Conservation (phyloP, 2,888 invertebrate species). For the Lysandra coridon region DNA sequence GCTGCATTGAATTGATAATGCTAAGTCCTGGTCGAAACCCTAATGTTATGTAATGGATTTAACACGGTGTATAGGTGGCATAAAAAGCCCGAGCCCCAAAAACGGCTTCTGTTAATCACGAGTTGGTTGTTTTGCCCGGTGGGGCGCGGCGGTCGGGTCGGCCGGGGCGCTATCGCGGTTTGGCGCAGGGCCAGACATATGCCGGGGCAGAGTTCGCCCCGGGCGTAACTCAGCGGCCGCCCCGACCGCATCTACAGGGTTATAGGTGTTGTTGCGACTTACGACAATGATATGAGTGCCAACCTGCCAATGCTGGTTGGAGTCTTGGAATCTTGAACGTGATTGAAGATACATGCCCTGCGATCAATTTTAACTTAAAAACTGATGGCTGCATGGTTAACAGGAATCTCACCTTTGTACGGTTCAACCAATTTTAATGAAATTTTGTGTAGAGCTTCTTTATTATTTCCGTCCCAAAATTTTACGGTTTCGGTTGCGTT, state of each 20-base stretch:
- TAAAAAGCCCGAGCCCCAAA: conserved; percentile 34
- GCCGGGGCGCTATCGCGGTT: conserved; percentile 33
- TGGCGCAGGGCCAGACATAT: conserved; percentile 36
- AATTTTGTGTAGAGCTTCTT: too few species aligned
- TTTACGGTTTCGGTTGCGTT: too few species aligned
- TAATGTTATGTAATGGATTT: conserved; percentile 25
- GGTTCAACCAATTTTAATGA: too few species aligned
- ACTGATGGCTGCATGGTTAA: too few species aligned
- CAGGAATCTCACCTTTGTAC: too few species aligned
- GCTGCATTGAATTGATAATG: not conserved
- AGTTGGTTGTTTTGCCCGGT: conserved; percentile 37
- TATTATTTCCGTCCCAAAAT: too few species aligned
- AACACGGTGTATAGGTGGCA: conserved; percentile 5
- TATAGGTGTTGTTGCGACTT: conserved; percentile 20
- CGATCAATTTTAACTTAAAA: too few species aligned
- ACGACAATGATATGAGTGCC: not conserved
- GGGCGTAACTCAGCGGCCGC: conserved; percentile 30
- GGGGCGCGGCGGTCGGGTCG: conserved; percentile 30
- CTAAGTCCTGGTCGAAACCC: not conserved
- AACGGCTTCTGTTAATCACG: conserved; percentile 38
- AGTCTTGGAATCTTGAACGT: not conserved
- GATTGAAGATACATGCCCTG: not conserved
- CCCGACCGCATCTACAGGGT: conserved; percentile 28
- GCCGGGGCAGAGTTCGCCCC: conserved; percentile 33
- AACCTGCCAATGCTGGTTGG: not conserved